Evolutionary conservation across 2,113 vertebrate genomes (phyloP), one percentile per base, ranked within the genome.

Genomic region (Sturnus vulgaris): DNA sequence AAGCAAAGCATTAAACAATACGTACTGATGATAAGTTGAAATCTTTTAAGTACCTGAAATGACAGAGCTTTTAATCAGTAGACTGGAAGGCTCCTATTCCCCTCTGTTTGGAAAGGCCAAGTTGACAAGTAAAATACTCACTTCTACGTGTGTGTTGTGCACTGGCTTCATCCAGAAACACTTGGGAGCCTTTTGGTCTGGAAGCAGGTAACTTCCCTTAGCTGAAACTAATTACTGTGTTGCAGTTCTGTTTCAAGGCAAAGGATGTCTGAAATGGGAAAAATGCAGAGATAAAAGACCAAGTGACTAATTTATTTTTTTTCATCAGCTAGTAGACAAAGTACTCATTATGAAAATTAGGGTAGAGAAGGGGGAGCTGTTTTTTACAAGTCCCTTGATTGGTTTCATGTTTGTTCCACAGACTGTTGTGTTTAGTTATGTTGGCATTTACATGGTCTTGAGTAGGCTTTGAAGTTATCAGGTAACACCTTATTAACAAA

Each of bases 401-500:
- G 69, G 79, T 66, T 85, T 72, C 7, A 17, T 75, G 80, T 94
- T 93, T 88, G 57, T 86, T 81, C 55, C 53, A 17, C 71, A 57
- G 70, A 19, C 42, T 59, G 47, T 70, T 79, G 57, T 77, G 27
- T 80, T 90, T 81, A 57, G 82, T 55, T 73, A 12, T n/a, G 35
- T 88, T 88, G 73, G 82, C 59, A 64, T 95, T 88, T 95, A 88
- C 82, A 33, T 35, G 28, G 53, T 57, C 81, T 91, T 64, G 59
- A 64, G 60, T 60, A 49, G 52, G 69, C 95, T 96, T 96, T 91
- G 82, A 95, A 96, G 76, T 83, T 86, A 71, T 42, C 85, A 83
- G 81, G 84, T 96, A 90, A 82, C 91, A 91, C 89, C 28, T 92
- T 82, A 69, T 86, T 96, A 95, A 82, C 77, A 88, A 75, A 87